phyloP scores from a whole-genome alignment of 1,140 invertebrate genomes.

The Bombus picipes region DNA sequence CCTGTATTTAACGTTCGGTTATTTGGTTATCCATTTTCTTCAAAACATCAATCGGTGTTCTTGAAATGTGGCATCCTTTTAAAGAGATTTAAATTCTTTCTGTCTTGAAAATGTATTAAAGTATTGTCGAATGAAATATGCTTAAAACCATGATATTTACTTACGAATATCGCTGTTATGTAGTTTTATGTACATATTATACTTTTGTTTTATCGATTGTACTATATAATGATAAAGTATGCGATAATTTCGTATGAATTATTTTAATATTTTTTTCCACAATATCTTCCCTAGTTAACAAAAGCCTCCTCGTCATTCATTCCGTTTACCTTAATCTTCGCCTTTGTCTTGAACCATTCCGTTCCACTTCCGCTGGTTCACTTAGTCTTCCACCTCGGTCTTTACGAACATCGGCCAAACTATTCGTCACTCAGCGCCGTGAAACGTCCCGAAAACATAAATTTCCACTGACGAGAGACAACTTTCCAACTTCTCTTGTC shows the following conservation, averaged over 20 bases:
- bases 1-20: not conserved
- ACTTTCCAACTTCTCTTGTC: conserved; percentile 36
- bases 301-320: not conserved
- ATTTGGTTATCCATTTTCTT: not conserved
- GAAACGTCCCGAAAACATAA: conserved; percentile 56
- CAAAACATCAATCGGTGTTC: not conserved
- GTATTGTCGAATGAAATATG: no score
- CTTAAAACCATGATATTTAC: no score
- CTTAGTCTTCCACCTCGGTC: conserved; percentile 40
- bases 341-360: not conserved
- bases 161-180: no score
- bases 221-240: no score
- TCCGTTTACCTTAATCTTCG: not conserved
- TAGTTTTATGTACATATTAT: no score
- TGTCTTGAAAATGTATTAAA: not conserved
- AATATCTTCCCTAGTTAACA: not conserved
- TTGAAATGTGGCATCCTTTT: not conserved
- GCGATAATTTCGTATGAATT: no score
- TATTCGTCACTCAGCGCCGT: conserved; percentile 51
- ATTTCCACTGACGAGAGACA: conserved; percentile 45
- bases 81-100: no score
- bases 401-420: conserved; percentile 44
- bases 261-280: not conserved
- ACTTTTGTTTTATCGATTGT: no score
- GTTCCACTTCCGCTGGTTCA: not conserved